Percentiles rank a stretch among this genome's conserved stretches.
phyloP scores from a whole-genome alignment of 2,888 invertebrate species.

The Watsonalla cultraria region DNA sequence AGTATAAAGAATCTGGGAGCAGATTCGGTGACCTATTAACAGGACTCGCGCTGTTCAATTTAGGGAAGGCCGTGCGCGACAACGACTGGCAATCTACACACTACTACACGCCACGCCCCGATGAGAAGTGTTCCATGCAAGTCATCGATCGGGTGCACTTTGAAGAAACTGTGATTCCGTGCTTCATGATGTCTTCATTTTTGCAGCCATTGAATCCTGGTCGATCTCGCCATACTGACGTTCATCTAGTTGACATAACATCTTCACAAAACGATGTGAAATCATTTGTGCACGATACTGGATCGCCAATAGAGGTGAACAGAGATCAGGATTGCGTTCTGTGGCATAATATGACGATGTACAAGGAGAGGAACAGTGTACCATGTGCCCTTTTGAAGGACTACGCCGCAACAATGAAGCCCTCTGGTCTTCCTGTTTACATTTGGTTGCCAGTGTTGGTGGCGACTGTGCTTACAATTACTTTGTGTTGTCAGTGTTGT shows the following conservation, averaged over 20 bases:
- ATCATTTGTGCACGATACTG: conserved; percentile 38
- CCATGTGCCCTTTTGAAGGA: conserved; percentile 57
- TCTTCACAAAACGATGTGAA: conserved; percentile 48
- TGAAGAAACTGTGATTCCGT: conserved; percentile 58
- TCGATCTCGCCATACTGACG: conserved; percentile 9
- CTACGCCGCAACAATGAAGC: conserved; percentile 59
- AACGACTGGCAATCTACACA: conserved; percentile 34
- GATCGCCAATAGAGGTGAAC: conserved; percentile 40
- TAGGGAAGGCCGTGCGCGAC: conserved; percentile 49
- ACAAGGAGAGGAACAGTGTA: conserved; percentile 43
- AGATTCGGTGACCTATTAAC: conserved; percentile 55
- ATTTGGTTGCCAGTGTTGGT: conserved; percentile 60
- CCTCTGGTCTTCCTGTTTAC: conserved; percentile 55
- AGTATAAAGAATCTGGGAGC: conserved; percentile 52
- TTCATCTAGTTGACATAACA: conserved; percentile 45
- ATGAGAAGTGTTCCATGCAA: conserved; percentile 62
- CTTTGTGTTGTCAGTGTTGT: conserved; percentile 47
- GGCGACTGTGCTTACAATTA: conserved; percentile 41
- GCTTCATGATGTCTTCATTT: conserved; percentile 66
- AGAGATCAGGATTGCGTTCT: conserved; percentile 55
- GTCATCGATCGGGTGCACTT: conserved; percentile 48
- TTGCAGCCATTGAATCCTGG: conserved; percentile 37
- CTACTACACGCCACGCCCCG: conserved; percentile 38
- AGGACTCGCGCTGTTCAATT: conserved; percentile 64
- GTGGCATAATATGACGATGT: conserved; percentile 57